Evolutionary conservation across 2,797 vertebrate species (phyloP), one percentile per base, ranked within the genome.

Genomic region (Apogon hyalosoma): DNA sequence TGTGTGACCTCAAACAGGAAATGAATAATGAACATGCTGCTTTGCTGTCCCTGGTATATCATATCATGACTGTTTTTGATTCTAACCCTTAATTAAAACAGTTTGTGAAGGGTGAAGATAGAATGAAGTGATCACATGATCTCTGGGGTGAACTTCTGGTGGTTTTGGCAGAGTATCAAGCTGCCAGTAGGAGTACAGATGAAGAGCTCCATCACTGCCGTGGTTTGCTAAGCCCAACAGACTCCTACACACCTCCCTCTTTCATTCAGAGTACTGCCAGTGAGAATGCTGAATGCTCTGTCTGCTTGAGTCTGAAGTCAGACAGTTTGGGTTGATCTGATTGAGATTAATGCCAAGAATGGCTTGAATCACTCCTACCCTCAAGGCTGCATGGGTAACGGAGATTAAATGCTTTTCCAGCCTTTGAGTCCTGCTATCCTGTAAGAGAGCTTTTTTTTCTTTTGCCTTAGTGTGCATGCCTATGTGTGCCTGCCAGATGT

Each of bases 291-390:
- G 21, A 73, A 57, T 9, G 58, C 63, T 80, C 64, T 11, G 40
- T 50, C 60, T 81, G 60, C 83, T 38, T 46, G 54, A 19, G 65
- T 79, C 67, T 83, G 70, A 72, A 84, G 83, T 88, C 77, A 74
- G 74, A 70, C 47, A n/a, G 68, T 79, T 79, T 14, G 11, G 66
- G 62, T 61, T 71, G 84, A 83, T 61, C 78, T 79, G 85, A 90
- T 83, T 82, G 84, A 87, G 84, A 91, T 85, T 74, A 87, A 90
- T 86, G 79, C 63, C 77, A 78, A 86, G 80, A 86, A 79, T 28
- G 7, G 53, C 73, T 80, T n/a, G 15, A 67, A 78, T 85, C 82
- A 57, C 55, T 68, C 55, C 69, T 56, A 64, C 80, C 87, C 64
- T 74, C 36, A 36, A 82, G 82, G 81, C 75, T 77, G 66, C 56